phyloP scores from a whole-genome alignment of 2,888 invertebrate species.

The Agrotis ipsilon region DNA sequence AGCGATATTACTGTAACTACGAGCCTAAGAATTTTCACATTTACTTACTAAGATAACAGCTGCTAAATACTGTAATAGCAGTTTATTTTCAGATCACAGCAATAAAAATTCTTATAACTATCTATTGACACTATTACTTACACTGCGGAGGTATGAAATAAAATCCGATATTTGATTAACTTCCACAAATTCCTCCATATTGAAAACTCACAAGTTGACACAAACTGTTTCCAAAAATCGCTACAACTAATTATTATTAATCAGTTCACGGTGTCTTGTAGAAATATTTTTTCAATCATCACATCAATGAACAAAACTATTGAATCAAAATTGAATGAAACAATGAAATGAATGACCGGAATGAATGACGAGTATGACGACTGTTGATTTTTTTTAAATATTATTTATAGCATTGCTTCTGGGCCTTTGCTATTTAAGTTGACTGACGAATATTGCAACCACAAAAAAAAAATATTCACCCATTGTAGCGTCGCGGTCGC shows the following conservation, averaged over 20 bases:
- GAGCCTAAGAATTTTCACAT: conserved; percentile 4
- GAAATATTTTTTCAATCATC: conserved; percentile 41
- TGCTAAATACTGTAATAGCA: conserved; percentile 15
- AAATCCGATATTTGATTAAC: conserved; percentile 95
- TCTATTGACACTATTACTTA: conserved; percentile 87
- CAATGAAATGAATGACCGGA: conserved; percentile 37
- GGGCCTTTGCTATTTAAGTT: not conserved
- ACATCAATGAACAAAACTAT: conserved; percentile 26
- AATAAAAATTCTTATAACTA: conserved; percentile 6
- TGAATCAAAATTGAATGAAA: conserved; percentile 44
- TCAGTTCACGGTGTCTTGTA: not conserved
- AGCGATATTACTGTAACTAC: conserved; percentile 14
- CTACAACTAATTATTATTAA: conserved; percentile 9
- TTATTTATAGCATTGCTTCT: not conserved
- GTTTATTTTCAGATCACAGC: conserved; percentile 17
- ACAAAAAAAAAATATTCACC: not conserved
- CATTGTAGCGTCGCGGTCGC: too few relatives aligned
- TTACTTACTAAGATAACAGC: not conserved
- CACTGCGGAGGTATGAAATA: conserved; percentile 95
- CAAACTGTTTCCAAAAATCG: conserved; percentile 46
- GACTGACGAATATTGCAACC: conserved; percentile 24
- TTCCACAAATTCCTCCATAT: conserved; percentile 92
- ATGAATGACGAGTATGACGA: conserved; percentile 15
- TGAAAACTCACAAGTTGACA: conserved; percentile 56
- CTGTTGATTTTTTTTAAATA: too few relatives aligned